phyloP scores from a whole-genome alignment of 2,888 invertebrate species.

The Drosophila rellima region DNA sequence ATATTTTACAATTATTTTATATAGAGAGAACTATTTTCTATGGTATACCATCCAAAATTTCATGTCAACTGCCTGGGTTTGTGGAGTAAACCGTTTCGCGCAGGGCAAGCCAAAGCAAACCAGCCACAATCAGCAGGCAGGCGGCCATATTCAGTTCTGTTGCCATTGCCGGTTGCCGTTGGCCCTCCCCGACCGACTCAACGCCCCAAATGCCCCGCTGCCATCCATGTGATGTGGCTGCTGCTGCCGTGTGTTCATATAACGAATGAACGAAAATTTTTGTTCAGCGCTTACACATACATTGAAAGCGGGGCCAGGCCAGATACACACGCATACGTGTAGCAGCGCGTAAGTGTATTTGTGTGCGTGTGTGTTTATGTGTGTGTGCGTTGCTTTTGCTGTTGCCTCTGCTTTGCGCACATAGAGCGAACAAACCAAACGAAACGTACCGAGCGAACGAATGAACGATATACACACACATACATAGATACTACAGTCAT shows the following conservation, averaged over 20 bases:
- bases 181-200: slow-evolving; percentile 2
- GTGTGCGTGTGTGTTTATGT: slow-evolving; percentile 14
- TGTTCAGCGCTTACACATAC: slow-evolving; percentile 67
- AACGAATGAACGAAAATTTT: slow-evolving; percentile 68
- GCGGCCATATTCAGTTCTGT: slow-evolving; percentile 72
- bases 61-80: slow-evolving; percentile 9
- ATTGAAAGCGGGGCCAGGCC: slow-evolving; percentile 41
- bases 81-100: slow-evolving; percentile 35
- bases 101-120: slow-evolving; percentile 57
- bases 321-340: slow-evolving; percentile 57
- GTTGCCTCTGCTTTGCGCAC: slow-evolving; percentile 66
- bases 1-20: no score
- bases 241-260: slow-evolving; percentile 73
- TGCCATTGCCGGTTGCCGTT: slow-evolving; percentile 60
- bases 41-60: slow-evolving; percentile 23
- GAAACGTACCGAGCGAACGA: slow-evolving; percentile 63
- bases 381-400: slow-evolving; percentile 29
- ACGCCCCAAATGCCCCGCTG: slow-evolving; percentile 25
- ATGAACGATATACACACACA: slow-evolving; percentile 46
- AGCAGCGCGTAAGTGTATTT: slow-evolving; percentile 19
- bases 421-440: slow-evolving; percentile 61
- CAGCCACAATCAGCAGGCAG: slow-evolving; percentile 63
- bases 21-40: background rate
- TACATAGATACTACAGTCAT: slow-evolving; percentile 23
- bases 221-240: slow-evolving; percentile 29